Conservation (phyloP, 2,888 invertebrate genomes). For the Bombylius major region DNA sequence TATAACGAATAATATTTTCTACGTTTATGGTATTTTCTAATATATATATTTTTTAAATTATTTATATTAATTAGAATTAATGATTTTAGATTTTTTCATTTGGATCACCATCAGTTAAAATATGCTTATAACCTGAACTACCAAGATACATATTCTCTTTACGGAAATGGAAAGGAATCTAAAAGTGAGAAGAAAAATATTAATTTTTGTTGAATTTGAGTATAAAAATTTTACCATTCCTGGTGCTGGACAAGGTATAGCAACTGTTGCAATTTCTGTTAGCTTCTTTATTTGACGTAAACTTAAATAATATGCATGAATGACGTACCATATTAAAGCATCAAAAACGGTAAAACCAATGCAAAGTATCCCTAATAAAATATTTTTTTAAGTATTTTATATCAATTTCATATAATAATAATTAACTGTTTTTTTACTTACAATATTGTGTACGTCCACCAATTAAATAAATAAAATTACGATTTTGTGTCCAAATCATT, state of each 20-base stretch:
- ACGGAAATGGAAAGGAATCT: conserved; percentile 34
- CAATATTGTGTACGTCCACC: conserved; percentile 29
- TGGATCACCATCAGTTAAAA: conserved; percentile 17
- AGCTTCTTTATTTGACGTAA: conserved; percentile 33
- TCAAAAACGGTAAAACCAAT: conserved; percentile 26
- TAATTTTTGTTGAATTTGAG: background rate
- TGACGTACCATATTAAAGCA: conserved; percentile 31
- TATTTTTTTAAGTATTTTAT: background rate
- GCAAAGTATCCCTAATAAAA: conserved; percentile 24
- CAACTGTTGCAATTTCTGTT: conserved; percentile 35
- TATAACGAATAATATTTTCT: too few species aligned
- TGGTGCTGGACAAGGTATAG: conserved; percentile 35
- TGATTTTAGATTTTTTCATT: conserved; percentile 4
- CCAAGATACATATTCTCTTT: conserved; percentile 36
- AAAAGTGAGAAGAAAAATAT: conserved; percentile 3
- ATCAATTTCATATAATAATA: background rate
- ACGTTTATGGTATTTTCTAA: too few species aligned
- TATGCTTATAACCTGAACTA: conserved; percentile 35
- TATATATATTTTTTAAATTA: too few species aligned
- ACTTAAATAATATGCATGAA: conserved; percentile 31
- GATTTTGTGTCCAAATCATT: conserved; percentile 26
- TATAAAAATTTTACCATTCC: conserved; percentile 26
- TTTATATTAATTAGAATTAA: too few species aligned
- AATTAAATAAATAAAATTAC: conserved; percentile 24
- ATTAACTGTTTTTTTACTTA: conserved; percentile 20